Evolutionary conservation across 2,113 vertebrate species (phyloP).

Genomic region (Excalfactoria chinensis): DNA sequence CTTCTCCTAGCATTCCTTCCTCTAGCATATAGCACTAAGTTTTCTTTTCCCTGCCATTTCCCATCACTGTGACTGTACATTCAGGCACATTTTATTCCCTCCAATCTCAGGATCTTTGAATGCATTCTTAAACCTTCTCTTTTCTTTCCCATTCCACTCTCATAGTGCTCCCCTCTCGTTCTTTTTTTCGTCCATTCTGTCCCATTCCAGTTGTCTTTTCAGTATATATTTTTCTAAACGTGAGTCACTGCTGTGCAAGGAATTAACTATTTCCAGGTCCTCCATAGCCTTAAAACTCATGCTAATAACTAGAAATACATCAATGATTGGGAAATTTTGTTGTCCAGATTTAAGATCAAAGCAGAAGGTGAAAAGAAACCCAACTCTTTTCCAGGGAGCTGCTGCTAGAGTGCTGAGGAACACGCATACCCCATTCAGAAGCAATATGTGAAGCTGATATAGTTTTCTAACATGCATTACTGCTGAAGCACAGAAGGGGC

Average conservation of each 20-base stretch:
- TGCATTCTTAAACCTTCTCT: not conserved
- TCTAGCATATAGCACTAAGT: fast-evolving
- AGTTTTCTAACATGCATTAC: not conserved
- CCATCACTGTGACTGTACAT: not conserved
- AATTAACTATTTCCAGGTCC: not conserved
- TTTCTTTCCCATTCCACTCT: not conserved
- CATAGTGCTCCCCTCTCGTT: not conserved
- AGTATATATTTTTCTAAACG: not conserved
- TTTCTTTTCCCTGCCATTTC: not conserved
- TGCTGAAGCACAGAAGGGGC: not conserved
- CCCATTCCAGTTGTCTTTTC: not conserved
- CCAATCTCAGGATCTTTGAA: not conserved
- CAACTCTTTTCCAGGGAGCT: not conserved
- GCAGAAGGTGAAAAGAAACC: not conserved
- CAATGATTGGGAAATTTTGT: not conserved
- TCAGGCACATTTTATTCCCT: not conserved
- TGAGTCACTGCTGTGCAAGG: not conserved
- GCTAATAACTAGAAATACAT: not conserved
- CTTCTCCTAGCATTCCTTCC: not conserved
- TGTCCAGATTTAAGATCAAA: not conserved
- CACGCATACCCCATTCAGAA: not conserved
- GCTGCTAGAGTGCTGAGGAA: not conserved
- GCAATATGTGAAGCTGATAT: not conserved
- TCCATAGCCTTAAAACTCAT: not conserved
- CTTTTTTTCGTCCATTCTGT: not conserved